Conservation (phyloP, 2,797 vertebrate species). For the Pantherophis alleghaniensis region DNA sequence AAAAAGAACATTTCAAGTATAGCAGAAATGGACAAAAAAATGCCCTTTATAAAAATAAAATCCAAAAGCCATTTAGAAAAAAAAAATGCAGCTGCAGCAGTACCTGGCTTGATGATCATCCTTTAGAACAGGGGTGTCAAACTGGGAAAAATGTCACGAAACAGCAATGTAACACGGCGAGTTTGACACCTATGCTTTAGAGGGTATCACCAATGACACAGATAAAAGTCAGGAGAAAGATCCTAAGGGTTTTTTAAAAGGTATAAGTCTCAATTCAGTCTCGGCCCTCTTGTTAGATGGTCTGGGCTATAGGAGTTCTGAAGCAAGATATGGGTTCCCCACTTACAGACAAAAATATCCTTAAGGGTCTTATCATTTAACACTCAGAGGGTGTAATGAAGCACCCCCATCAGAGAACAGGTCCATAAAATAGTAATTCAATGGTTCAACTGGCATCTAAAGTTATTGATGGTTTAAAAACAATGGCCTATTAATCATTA, state of each 20-base stretch:
- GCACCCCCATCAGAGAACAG: not conserved
- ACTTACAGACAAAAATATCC: not conserved
- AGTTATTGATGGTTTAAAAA: not conserved
- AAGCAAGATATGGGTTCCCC: not conserved
- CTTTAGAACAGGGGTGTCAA: not conserved
- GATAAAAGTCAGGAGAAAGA: not conserved
- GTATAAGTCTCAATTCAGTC: not conserved
- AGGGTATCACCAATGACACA: not conserved
- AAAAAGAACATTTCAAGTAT: slow-evolving; percentile 35
- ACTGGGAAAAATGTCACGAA: too few species aligned
- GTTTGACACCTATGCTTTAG: too few species aligned
- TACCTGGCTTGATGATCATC: slow-evolving; percentile 22
- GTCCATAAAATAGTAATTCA: not conserved
- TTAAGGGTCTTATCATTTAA: not conserved
- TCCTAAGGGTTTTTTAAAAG: not conserved
- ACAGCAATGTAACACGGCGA: fast-evolving
- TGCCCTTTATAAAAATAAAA: slow-evolving; percentile 38
- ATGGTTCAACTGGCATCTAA: not conserved
- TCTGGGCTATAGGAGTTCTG: too few species aligned
- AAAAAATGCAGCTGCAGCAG: slow-evolving; percentile 29
- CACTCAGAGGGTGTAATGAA: not conserved
- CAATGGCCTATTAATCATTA: not conserved
- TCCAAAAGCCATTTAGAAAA: slow-evolving; percentile 19
- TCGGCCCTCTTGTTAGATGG: not conserved
- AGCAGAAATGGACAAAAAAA: slow-evolving; percentile 39